Conservation (phyloP, 2,797 vertebrate species). For the Oryzias sinensis region DNA sequence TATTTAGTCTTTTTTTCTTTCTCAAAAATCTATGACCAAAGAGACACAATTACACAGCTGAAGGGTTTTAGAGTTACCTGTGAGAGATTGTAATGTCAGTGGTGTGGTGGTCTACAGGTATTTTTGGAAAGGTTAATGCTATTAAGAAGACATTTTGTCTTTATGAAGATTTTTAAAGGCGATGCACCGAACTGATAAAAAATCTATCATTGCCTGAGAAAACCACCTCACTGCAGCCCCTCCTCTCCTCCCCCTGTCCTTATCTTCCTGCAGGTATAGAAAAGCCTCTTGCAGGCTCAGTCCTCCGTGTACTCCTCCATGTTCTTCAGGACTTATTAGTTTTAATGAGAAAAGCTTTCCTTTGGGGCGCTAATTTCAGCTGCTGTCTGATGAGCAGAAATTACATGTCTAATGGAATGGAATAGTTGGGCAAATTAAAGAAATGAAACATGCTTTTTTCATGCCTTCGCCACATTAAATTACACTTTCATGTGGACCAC, state of each 20-base stretch:
- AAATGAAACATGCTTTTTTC: slow-evolving; percentile 65
- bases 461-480: slow-evolving; percentile 61
- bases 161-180: slow-evolving; percentile 5
- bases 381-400: slow-evolving; percentile 86
- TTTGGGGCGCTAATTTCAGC: slow-evolving; percentile 77
- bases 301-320: slow-evolving; percentile 47
- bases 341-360: slow-evolving; percentile 74
- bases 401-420: slow-evolving; percentile 86
- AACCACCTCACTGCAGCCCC: slow-evolving; percentile 10
- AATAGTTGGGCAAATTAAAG: slow-evolving; percentile 73
- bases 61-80: slow-evolving; percentile 3
- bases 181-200: slow-evolving; percentile 26
- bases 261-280: slow-evolving; percentile 17
- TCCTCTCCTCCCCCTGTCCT: slow-evolving; percentile 6
- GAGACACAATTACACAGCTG: too few relatives aligned
- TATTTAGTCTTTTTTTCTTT: too few relatives aligned
- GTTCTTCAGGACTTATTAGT: slow-evolving; percentile 81
- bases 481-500: slow-evolving; percentile 74
- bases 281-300: slow-evolving; percentile 33
- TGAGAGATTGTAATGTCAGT: slow-evolving; percentile 16
- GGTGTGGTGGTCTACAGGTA: neutral
- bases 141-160: slow-evolving; percentile 8
- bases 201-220: slow-evolving; percentile 21
- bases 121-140: slow-evolving; percentile 11
- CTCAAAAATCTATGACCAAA: too few relatives aligned